phyloP scores from a whole-genome alignment of 2,113 vertebrate genomes.

The Diadophis punctatus region DNA sequence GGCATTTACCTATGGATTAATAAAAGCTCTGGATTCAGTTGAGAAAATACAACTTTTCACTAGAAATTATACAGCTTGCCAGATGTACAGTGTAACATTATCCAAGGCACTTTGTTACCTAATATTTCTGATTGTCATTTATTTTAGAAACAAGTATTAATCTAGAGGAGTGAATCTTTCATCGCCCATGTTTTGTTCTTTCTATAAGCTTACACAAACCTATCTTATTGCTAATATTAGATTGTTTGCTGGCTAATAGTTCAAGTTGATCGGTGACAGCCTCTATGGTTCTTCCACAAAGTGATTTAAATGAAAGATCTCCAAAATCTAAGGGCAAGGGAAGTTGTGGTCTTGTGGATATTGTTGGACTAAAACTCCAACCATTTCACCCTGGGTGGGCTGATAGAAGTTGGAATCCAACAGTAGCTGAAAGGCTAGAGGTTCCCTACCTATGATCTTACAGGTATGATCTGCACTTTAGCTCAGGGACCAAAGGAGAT shows the following conservation, averaged over 20 bases:
- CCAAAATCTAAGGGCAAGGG: not conserved
- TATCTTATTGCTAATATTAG: not conserved
- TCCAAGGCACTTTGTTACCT: conserved; percentile 67
- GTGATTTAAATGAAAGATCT: not conserved
- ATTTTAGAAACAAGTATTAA: conserved; percentile 52
- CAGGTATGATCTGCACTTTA: not conserved
- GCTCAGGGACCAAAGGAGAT: not conserved
- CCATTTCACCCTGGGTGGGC: not conserved
- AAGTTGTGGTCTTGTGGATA: not conserved
- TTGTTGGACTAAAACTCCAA: not conserved
- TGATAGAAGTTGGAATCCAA: not conserved
- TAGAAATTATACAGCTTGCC: conserved; percentile 76
- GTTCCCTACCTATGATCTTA: not conserved
- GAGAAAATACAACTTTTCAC: conserved; percentile 69
- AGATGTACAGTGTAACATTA: conserved; percentile 68
- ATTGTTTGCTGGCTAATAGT: not conserved
- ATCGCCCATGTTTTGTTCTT: conserved; percentile 36
- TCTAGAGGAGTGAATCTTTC: conserved; percentile 71
- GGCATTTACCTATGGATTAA: conserved; percentile 68
- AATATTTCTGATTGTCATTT: conserved; percentile 58
- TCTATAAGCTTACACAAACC: not conserved
- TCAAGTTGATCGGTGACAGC: not conserved
- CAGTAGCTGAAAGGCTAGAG: not conserved
- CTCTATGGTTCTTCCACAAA: not conserved
- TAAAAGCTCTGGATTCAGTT: conserved; percentile 68